phyloP scores from a whole-genome alignment of 2,797 vertebrate species.

The Numenius phaeopus region DNA sequence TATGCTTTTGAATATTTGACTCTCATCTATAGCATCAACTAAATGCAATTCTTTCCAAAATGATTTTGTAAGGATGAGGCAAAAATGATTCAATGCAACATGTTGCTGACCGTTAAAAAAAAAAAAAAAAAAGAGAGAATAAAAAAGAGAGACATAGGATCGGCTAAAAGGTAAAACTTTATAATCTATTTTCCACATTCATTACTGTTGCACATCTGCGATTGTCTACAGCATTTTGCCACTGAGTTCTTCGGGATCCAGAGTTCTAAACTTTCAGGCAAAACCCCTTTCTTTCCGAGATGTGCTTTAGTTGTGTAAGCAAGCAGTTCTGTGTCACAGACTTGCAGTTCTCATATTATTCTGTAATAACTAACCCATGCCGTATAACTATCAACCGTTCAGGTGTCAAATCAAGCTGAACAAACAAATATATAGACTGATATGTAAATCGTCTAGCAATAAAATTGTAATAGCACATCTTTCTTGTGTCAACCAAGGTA shows the following conservation, averaged over 20 bases:
- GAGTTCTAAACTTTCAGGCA: not conserved
- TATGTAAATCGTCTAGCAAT: not conserved
- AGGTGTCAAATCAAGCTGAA: not conserved
- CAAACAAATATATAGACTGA: not conserved
- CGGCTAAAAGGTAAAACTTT: not conserved
- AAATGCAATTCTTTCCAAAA: not conserved
- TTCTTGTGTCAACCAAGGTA: not conserved
- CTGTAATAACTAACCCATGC: not conserved
- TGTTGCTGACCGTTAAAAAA: not conserved
- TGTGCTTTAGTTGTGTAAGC: not conserved
- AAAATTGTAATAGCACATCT: not conserved
- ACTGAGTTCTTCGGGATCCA: not conserved
- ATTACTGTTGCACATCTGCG: not conserved
- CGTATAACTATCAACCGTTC: not conserved
- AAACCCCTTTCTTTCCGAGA: not conserved
- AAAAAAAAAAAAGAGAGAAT: too few relatives aligned
- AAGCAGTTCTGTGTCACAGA: not conserved
- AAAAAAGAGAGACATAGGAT: rapidly evolving
- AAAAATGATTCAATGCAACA: not conserved
- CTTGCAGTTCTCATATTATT: not conserved
- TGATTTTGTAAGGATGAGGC: not conserved
- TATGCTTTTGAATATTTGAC: not conserved
- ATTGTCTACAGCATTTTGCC: not conserved
- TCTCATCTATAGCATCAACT: not conserved
- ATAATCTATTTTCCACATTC: not conserved